phyloP scores from a whole-genome alignment of 2,888 invertebrate genomes.

The Troglohyphantes excavatus region DNA sequence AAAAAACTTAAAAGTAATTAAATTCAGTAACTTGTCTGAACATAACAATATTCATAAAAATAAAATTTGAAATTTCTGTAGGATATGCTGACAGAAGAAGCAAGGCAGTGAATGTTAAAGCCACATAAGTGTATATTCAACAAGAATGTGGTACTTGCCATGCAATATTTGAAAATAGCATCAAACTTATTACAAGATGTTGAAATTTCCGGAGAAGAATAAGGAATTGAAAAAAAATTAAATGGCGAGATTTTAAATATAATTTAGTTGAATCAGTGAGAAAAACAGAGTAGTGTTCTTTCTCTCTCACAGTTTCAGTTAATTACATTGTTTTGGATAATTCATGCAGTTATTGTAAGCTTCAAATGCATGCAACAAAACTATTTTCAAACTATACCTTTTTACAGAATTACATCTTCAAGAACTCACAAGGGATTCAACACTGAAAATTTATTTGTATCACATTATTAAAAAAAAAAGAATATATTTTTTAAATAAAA shows the following conservation, averaged over 20 bases:
- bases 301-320: too few relatives aligned
- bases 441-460: neutral
- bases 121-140: neutral
- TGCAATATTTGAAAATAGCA: neutral
- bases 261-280: too few relatives aligned
- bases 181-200: neutral
- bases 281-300: too few relatives aligned
- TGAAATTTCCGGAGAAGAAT: neutral
- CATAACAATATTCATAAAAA: neutral
- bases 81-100: neutral
- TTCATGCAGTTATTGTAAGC: neutral
- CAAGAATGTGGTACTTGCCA: neutral
- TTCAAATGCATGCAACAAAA: neutral
- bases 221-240: neutral
- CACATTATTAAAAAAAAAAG: neutral
- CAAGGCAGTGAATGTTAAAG: neutral
- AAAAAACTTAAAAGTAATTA: too few relatives aligned
- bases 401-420: neutral
- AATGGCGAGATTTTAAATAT: neutral
- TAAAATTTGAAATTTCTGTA: neutral
- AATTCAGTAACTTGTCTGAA: too few relatives aligned
- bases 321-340: neutral
- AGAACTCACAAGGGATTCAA: neutral
- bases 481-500: too few relatives aligned
- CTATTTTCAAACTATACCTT: slow-evolving; percentile 3